phyloP scores from a whole-genome alignment of 64 coral and sea anemone genomes.

The Pocillopora damicornis region DNA sequence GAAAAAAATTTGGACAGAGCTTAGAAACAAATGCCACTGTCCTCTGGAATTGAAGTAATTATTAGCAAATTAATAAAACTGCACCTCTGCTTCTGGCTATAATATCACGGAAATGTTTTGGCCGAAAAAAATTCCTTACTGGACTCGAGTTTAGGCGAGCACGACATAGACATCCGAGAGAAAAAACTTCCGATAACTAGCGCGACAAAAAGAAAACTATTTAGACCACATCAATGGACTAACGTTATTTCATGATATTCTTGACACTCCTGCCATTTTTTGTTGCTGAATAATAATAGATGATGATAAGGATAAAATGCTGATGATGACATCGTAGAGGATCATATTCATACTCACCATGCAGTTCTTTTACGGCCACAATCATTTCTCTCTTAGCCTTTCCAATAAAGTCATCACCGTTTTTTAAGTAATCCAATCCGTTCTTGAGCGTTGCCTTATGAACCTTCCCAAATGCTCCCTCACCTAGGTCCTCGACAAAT shows the following conservation, averaged over 20 bases:
- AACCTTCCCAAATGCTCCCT: slow-evolving; percentile 6
- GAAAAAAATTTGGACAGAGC: too few relatives aligned
- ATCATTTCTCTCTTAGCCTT: not conserved
- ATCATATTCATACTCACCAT: not conserved
- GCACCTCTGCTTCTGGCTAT: not conserved
- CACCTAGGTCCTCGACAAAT: not conserved
- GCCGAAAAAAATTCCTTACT: too few relatives aligned
- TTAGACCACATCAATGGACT: too few relatives aligned
- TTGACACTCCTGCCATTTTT: too few relatives aligned
- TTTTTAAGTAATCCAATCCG: not conserved
- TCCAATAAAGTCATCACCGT: not conserved
- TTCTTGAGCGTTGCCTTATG: not conserved
- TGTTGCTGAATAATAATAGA: not conserved
- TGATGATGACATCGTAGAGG: not conserved
- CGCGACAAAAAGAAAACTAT: too few relatives aligned
- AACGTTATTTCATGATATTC: too few relatives aligned
- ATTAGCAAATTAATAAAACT: not conserved
- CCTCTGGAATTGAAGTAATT: not conserved
- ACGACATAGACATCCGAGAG: too few relatives aligned
- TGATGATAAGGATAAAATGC: too few relatives aligned
- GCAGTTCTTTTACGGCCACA: slow-evolving; percentile 4
- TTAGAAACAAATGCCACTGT: too few relatives aligned
- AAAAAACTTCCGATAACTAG: too few relatives aligned
- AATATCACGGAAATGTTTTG: too few relatives aligned
- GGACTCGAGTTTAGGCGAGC: too few relatives aligned